Base-by-base conservation (phyloP, 2,113 vertebrate genomes). In the Eurystomus gularis region DNA sequence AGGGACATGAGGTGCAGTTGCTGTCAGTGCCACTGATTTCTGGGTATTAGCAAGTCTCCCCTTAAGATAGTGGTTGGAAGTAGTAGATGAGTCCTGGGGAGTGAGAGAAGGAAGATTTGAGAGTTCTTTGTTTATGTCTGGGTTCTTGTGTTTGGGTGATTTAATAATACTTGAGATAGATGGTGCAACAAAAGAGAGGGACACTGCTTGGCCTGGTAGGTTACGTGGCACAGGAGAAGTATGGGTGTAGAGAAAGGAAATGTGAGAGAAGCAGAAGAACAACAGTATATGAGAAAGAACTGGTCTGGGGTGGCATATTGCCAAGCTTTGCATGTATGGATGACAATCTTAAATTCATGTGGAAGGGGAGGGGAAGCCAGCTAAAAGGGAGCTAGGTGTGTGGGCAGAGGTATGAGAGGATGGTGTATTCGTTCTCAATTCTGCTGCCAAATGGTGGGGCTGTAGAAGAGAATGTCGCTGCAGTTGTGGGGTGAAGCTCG, bases 1-100 rank as follows among this genome's bases (percentile, higher is more conserved):
- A 82, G 42, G 51, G n/a, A n/a, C 0, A 0, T 35, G 55, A 75
- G 13, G 18, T 33, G 2, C 13, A 25, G 49, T n/a, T 76, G 44
- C 78, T 85, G 60, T 73, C 69, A 15, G 42, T 87, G 87, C 60
- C 46, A n/a, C 44, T 23, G 58, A 9, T 81, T 60, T 39, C 68
- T 69, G 68, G 54, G 49, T 73, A 44, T 86, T 65, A 83, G n/a
- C 37, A 64, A 44, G 37, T 23, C 8, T 73, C 6, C 61, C 17
- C 11, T 42, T 52, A 28, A 80, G 57, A 40, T 49, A 37, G 40
- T 71, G 37, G 25, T 69, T 73, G 46, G 71, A 60, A n/a, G n/a
- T 81, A 76, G 37, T 42, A 58, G 51, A 25, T 68, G 57, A 81
- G 39, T 39, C 55, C 39, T 46, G 8, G 66, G 42, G 83, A 81